Evolutionary conservation across 2,888 invertebrate species (phyloP).

Genomic region (Gortyna flavago): DNA sequence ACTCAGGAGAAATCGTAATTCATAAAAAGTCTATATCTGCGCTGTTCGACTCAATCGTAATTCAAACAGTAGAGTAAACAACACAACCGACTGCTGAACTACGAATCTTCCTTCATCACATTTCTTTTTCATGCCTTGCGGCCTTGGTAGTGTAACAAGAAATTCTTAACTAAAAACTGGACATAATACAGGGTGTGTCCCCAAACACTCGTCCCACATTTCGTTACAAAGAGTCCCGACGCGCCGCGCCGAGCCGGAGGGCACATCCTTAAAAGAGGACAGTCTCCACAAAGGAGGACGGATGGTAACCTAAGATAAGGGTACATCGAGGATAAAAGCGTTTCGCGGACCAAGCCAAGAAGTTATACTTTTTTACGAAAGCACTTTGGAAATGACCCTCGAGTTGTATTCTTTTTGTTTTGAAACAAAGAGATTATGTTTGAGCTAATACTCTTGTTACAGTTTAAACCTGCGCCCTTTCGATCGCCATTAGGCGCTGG

Average conservation of each 20-base stretch:
- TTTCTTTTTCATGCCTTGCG: constrained; percentile 15
- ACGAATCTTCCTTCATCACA: constrained; percentile 6
- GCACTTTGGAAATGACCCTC: constrained; percentile 29
- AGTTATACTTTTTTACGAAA: constrained; percentile 34
- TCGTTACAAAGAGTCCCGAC: constrained; percentile 51
- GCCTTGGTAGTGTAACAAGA: constrained; percentile 25
- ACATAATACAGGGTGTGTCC: constrained; percentile 28
- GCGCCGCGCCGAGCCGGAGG: constrained; percentile 31
- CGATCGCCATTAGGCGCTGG: constrained; percentile 33
- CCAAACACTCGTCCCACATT: constrained; percentile 50
- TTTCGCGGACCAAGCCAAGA: constrained; percentile 30
- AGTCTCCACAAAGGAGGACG: constrained; percentile 38
- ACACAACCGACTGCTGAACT: constrained; percentile 2
- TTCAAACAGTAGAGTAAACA: constrained; percentile 26
- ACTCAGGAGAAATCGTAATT: constrained; percentile 37
- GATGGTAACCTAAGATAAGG: constrained; percentile 54
- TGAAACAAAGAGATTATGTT: constrained; percentile 35
- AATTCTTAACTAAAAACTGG: constrained; percentile 27
- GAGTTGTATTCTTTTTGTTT: constrained; percentile 22
- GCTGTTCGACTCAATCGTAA: constrained; percentile 1
- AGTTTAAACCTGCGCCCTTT: constrained; percentile 52
- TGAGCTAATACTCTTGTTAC: constrained; percentile 18
- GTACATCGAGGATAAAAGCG: constrained; percentile 49
- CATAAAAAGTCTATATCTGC: constrained; percentile 15
- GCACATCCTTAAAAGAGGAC: constrained; percentile 55